Percentiles rank a stretch among this genome's conserved stretches.
phyloP scores from a whole-genome alignment of 2,888 invertebrate species.

The Sinodicranocentrus sp. region DNA sequence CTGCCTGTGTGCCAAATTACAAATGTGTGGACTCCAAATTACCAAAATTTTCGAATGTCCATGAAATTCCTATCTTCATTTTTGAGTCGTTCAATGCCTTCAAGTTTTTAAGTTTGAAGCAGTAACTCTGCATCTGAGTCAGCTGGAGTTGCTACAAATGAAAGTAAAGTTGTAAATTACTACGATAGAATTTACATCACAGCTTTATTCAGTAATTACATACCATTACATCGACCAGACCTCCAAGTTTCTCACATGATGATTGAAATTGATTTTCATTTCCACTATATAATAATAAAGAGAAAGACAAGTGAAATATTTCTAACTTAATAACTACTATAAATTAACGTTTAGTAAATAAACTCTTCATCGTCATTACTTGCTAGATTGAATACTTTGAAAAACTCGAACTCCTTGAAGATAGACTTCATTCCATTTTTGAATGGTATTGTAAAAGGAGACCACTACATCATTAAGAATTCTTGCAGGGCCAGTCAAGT shows the following conservation, averaged over 20 bases:
- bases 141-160: conserved; percentile 49
- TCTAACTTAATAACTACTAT: conserved; percentile 4
- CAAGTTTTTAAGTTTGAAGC: conserved; percentile 47
- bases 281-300: conserved; percentile 50
- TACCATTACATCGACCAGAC: conserved; percentile 69
- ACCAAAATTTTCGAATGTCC: conserved; percentile 64
- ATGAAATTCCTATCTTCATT: conserved; percentile 55
- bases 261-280: conserved; percentile 63
- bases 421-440: conserved; percentile 71
- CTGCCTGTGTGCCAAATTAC: conserved; percentile 27
- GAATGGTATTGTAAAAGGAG: conserved; percentile 66
- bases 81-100: conserved; percentile 39
- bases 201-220: conserved; percentile 18
- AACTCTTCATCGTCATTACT: conserved; percentile 55
- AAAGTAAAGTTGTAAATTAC: neutral
- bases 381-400: conserved; percentile 60
- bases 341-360: too few relatives aligned
- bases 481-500: conserved; percentile 70
- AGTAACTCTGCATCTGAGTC: conserved; percentile 42
- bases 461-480: conserved; percentile 71
- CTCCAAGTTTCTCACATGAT: conserved; percentile 69
- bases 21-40: conserved; percentile 58
- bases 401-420: conserved; percentile 61
- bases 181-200: neutral
- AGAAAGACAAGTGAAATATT: neutral